phyloP scores from a whole-genome alignment of 2,113 vertebrate genomes.

The Heptranchias perlo region DNA sequence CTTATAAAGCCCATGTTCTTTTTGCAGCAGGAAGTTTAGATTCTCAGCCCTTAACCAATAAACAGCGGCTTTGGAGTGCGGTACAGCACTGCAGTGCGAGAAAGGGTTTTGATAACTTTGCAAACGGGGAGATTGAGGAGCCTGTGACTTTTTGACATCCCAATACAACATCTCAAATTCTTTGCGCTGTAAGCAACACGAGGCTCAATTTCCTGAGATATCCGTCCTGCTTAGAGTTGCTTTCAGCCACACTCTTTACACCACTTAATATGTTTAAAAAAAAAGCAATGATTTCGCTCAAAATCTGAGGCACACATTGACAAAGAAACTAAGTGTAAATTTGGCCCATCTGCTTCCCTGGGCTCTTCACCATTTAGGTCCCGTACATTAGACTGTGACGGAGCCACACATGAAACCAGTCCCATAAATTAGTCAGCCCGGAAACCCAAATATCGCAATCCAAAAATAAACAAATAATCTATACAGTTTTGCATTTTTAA shows the following conservation, averaged over 20 bases:
- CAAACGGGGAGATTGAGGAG: background rate
- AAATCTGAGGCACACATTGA: background rate
- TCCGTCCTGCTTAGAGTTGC: background rate
- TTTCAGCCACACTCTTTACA: background rate
- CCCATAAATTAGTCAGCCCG: background rate
- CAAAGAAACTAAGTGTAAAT: background rate
- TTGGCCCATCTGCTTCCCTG: background rate
- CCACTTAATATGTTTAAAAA: background rate
- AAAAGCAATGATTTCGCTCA: background rate
- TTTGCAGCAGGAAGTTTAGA: background rate
- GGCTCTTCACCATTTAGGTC: background rate
- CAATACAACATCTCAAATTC: background rate
- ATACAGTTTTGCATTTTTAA: background rate
- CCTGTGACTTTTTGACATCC: background rate
- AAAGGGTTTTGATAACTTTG: too few relatives aligned
- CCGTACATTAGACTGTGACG: background rate
- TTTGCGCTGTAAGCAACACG: background rate
- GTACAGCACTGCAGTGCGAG: background rate
- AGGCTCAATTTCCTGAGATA: background rate
- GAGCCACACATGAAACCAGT: background rate
- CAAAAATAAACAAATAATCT: conserved; percentile 26
- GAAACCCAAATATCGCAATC: background rate
- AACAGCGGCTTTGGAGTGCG: background rate
- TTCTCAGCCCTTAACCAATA: background rate
- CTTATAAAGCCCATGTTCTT: background rate